phyloP scores from a whole-genome alignment of 2,797 vertebrate genomes.

The Mallotus villosus region DNA sequence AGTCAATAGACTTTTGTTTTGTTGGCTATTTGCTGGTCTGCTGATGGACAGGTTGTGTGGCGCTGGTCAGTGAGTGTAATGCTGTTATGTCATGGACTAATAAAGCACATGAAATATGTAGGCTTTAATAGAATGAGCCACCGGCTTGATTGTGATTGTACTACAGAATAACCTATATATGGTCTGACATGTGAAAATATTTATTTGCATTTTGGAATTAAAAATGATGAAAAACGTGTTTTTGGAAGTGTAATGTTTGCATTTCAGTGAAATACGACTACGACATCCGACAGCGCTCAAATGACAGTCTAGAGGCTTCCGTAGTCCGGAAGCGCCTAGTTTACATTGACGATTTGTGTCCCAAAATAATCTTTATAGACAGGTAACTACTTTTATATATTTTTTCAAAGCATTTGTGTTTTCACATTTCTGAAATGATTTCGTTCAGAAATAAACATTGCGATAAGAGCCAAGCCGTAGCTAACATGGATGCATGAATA shows the following conservation, averaged over 20 bases:
- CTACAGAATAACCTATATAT: neutral
- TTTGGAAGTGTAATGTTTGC: neutral
- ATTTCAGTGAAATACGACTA: neutral
- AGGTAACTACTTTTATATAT: neutral
- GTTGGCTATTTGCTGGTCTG: neutral
- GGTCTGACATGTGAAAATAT: neutral
- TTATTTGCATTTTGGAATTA: neutral
- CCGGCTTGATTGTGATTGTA: neutral
- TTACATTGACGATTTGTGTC: neutral
- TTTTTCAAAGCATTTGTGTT: neutral
- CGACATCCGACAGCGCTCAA: neutral
- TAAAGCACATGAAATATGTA: neutral
- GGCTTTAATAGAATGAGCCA: neutral
- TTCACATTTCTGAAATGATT: neutral
- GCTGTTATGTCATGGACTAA: neutral
- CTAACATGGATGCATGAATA: neutral
- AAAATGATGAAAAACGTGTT: too few species aligned
- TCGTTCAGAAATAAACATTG: neutral
- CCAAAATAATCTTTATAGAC: neutral
- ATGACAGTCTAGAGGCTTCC: neutral
- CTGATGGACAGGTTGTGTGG: neutral
- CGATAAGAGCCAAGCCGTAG: neutral
- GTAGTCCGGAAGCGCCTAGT: slow-evolving; percentile 9
- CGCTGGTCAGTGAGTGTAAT: neutral
- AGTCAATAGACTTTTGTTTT: neutral